Percentiles rank a stretch among this genome's conserved stretches.
phyloP scores from a whole-genome alignment of 2,113 vertebrate genomes.

The Tauraco erythrolophus region DNA sequence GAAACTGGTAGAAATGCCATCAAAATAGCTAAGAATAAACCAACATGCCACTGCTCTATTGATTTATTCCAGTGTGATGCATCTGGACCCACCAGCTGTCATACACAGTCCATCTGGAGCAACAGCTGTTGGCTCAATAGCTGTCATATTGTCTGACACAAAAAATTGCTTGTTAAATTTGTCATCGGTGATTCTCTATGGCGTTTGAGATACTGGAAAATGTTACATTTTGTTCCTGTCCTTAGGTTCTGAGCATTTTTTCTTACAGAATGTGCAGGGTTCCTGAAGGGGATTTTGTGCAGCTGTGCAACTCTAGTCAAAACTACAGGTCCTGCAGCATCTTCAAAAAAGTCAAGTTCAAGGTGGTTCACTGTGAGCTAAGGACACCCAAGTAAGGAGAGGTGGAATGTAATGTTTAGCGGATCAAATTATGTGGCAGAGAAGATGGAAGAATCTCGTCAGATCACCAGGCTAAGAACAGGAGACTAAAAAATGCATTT shows the following conservation, averaged over 20 bases:
- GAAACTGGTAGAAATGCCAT: background rate
- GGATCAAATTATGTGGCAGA: background rate
- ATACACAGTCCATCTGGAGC: background rate
- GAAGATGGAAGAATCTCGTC: background rate
- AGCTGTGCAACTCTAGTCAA: background rate
- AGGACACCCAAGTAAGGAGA: background rate
- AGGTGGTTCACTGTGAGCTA: background rate
- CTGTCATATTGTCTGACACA: conserved; percentile 16
- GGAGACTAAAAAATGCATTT: background rate
- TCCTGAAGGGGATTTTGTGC: background rate
- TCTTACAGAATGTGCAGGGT: background rate
- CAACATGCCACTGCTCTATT: background rate
- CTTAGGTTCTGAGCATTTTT: background rate
- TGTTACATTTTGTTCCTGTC: background rate
- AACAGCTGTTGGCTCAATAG: conserved; percentile 18
- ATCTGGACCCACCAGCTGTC: conserved; percentile 27
- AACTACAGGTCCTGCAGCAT: background rate
- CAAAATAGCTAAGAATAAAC: background rate
- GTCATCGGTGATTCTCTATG: background rate
- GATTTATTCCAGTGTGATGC: background rate
- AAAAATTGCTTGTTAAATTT: conserved; percentile 28
- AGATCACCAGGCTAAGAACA: background rate
- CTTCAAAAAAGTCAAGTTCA: background rate
- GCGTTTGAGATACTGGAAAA: background rate
- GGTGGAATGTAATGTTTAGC: background rate